Evolutionary conservation across 1,140 invertebrate genomes (phyloP), one percentile per base, ranked within the genome.

Genomic region (Agrilus planipennis): DNA sequence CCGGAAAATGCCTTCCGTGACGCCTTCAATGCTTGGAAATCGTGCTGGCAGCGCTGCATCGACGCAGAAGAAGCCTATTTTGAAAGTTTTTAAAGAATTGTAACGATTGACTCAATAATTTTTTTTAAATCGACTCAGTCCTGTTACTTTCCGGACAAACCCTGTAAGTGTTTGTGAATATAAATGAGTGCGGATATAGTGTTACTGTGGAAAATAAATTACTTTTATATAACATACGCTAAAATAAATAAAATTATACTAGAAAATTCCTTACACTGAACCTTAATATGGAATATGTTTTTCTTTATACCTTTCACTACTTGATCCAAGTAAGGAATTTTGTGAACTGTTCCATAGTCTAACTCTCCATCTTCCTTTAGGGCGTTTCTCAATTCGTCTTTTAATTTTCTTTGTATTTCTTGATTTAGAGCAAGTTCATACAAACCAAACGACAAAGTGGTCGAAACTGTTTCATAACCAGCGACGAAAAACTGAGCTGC

Each of bases 401-500:
- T 50, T 14, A 63, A 39, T 37, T 64, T 67, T 1, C 51, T 22
- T 44, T 73, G 70, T 3, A 69, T 50, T 4, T 64, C 53, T 1
- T 55, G 54, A 54, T 72, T 54, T 16, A 51, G 31, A 0, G 67
- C 61, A 3, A 72, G 35, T 40, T 67, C 54, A 46, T 72, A 73
- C 2, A 70, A 39, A 0, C 62, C 52, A 46, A 63, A 67, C 9
- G 60, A 54, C 12, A 66, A 58, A 2, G 62, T 60, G 5, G 57
- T 58, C 0, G 62, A 60, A 4, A 59, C 62, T 0, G 66, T 68
- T 42, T 70, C 68, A 44, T 64, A 69, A 4, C 68, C 68, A 32
- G 72, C 73, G 1, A 70, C 34, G 48, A 55, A 71, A 53, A 76
- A 63, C 41, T 60, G 19, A 50, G 61, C 45, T 42, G 71, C 44